Evolutionary conservation across 2,888 invertebrate species (phyloP).

Genomic region (Tridacna gigas): DNA sequence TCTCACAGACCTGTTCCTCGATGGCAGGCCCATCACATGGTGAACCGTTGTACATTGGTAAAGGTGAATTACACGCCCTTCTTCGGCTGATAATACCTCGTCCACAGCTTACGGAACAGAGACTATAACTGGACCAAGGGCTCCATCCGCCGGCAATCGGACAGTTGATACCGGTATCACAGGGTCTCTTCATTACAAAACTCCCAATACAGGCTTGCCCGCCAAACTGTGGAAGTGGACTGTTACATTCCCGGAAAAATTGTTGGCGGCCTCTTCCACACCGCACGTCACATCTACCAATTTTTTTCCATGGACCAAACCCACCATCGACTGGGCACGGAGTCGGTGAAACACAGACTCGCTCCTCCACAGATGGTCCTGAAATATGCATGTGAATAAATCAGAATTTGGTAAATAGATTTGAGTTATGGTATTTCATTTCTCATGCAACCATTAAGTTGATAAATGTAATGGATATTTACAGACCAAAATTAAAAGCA

Average conservation of each 20-base stretch:
- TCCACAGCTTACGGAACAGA: constrained; percentile 39
- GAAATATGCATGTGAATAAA: neutral
- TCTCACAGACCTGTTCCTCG: constrained; percentile 47
- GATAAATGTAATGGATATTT: too few relatives aligned
- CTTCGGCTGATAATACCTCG: constrained; percentile 18
- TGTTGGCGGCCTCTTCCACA: constrained; percentile 37
- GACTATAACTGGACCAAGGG: constrained; percentile 26
- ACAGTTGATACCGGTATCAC: constrained; percentile 32
- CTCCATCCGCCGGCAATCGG: constrained; percentile 43
- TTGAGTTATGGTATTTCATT: too few relatives aligned
- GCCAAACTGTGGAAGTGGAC: constrained; percentile 35
- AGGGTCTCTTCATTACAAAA: constrained; percentile 9
- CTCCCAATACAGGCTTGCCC: constrained; percentile 37
- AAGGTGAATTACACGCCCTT: constrained; percentile 38
- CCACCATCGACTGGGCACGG: constrained; percentile 37
- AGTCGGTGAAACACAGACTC: constrained; percentile 36
- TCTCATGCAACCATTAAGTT: too few relatives aligned
- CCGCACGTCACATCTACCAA: constrained; percentile 20
- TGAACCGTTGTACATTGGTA: constrained; percentile 31
- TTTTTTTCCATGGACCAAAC: constrained; percentile 34
- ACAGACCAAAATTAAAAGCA: too few relatives aligned
- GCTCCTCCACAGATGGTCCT: constrained; percentile 46
- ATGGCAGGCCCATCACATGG: constrained; percentile 32
- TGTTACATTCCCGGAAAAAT: constrained; percentile 31
- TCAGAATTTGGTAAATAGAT: too few relatives aligned